Percentiles rank a stretch among this genome's conserved stretches.
Evolutionary conservation across 2,797 vertebrate genomes (phyloP).

Genomic region (Cossypha caffra): DNA sequence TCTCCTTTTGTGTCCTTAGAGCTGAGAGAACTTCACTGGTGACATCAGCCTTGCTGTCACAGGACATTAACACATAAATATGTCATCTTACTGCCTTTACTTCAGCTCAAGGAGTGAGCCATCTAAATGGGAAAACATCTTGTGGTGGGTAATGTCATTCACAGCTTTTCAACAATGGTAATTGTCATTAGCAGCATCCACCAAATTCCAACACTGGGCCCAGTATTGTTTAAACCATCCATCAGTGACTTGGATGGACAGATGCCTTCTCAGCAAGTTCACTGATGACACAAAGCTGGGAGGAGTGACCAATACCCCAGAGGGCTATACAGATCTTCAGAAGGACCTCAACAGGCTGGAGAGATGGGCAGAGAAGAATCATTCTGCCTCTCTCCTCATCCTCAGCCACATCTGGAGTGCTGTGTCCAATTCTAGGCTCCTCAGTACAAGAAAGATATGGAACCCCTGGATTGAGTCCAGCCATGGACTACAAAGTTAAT

Average conservation of each 20-base stretch:
- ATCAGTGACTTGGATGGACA: not conserved
- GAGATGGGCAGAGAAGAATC: not conserved
- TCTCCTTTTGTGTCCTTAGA: not conserved
- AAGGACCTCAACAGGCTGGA: not conserved
- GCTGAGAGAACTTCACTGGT: not conserved
- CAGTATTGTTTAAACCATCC: not conserved
- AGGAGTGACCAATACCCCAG: not conserved
- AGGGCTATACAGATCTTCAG: not conserved
- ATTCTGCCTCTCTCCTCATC: not conserved
- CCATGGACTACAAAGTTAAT: not conserved
- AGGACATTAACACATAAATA: not conserved
- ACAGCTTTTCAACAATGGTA: not conserved
- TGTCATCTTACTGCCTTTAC: not conserved
- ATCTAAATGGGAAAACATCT: not conserved
- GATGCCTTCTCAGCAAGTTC: not conserved
- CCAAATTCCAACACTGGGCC: not conserved
- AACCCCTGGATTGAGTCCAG: not conserved
- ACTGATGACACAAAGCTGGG: not conserved
- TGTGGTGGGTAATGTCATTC: not conserved
- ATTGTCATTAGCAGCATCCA: not conserved
- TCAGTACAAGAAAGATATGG: not conserved
- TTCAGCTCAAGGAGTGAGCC: rapidly evolving
- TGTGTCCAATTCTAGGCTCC: not conserved
- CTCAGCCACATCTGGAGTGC: not conserved
- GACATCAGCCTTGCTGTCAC: not conserved